A percentile compares a stretch with the other conserved stretches of the same genome.
phyloP scores from a whole-genome alignment of 2,888 invertebrate genomes.

The Cheilosia impressa region DNA sequence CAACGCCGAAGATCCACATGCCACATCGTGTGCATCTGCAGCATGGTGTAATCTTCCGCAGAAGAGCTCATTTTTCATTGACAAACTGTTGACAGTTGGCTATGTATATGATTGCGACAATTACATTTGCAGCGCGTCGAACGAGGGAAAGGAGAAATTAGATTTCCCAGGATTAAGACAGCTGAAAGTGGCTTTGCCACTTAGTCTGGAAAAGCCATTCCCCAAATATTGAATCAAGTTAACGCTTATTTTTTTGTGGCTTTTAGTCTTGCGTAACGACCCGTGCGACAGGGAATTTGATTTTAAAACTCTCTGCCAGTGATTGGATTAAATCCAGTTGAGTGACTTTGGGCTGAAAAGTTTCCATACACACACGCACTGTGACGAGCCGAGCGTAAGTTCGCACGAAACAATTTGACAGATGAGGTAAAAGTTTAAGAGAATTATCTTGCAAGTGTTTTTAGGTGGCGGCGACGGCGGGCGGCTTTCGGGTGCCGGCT shows the following conservation, averaged over 20 bases:
- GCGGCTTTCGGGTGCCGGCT: too few relatives aligned
- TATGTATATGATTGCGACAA: slow-evolving; percentile 17
- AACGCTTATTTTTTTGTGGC: slow-evolving; percentile 19
- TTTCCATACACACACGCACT: not conserved
- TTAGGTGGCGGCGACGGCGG: too few relatives aligned
- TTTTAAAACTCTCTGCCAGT: slow-evolving; percentile 45
- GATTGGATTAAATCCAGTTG: slow-evolving; percentile 44
- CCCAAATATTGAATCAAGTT: slow-evolving; percentile 59
- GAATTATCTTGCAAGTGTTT: too few relatives aligned
- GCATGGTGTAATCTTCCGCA: not conserved
- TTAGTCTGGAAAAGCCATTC: slow-evolving; percentile 18
- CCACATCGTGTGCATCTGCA: not conserved
- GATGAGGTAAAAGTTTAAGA: not conserved
- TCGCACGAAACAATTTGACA: slow-evolving; percentile 15
- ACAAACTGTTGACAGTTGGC: slow-evolving; percentile 15
- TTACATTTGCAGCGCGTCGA: slow-evolving; percentile 19
- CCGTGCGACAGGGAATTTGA: slow-evolving; percentile 40
- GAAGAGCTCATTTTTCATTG: not conserved
- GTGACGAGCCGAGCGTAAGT: slow-evolving; percentile 1
- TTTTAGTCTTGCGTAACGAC: slow-evolving; percentile 28
- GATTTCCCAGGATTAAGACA: slow-evolving; percentile 39
- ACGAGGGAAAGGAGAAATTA: not conserved
- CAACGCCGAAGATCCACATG: not conserved
- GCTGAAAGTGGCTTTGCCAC: slow-evolving; percentile 51
- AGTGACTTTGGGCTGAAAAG: slow-evolving; percentile 3